phyloP scores from a whole-genome alignment of 2,888 invertebrate genomes.

The Bombylius major region DNA sequence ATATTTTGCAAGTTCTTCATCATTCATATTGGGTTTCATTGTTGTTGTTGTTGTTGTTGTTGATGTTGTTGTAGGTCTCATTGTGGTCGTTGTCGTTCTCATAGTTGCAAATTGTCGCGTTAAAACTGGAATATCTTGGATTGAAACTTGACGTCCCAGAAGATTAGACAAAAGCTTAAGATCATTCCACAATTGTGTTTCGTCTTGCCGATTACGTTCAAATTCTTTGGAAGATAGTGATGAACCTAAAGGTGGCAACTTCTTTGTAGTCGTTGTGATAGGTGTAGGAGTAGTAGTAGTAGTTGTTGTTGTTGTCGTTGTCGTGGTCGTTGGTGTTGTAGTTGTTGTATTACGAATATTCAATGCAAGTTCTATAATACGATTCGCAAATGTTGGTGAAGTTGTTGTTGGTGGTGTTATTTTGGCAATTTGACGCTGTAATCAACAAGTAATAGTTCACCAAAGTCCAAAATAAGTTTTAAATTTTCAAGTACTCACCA shows the following conservation, averaged over 20 bases:
- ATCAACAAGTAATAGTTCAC: constrained; percentile 22
- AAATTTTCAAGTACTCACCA: constrained; percentile 35
- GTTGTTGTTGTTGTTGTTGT: constrained; percentile 29
- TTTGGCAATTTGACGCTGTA: constrained; percentile 21
- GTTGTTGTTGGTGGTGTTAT: constrained; percentile 16
- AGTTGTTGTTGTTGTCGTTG: constrained; percentile 9
- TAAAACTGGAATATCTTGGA: constrained; percentile 18
- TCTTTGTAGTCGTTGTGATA: constrained; percentile 23
- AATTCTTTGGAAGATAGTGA: constrained; percentile 22
- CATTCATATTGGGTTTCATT: constrained; percentile 25
- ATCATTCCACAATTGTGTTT: constrained; percentile 21
- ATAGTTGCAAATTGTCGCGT: constrained; percentile 18
- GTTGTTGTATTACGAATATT: constrained; percentile 26
- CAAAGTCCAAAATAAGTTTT: no score
- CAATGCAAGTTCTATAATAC: constrained; percentile 43
- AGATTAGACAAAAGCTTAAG: constrained; percentile 22
- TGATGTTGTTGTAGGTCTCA: constrained; percentile 31
- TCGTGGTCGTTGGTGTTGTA: constrained; percentile 9
- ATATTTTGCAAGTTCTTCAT: constrained; percentile 5
- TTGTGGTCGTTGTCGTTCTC: constrained; percentile 23
- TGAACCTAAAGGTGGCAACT: constrained; percentile 26
- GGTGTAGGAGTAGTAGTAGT: constrained; percentile 6
- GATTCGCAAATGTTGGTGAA: constrained; percentile 37
- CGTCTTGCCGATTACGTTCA: constrained; percentile 18
- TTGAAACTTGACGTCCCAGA: constrained; percentile 20